These are phyloP conservation scores for Argyrosomus japonicus DNA, from an alignment of 2,113 vertebrate species.

Conservation along the genomic window DNA sequence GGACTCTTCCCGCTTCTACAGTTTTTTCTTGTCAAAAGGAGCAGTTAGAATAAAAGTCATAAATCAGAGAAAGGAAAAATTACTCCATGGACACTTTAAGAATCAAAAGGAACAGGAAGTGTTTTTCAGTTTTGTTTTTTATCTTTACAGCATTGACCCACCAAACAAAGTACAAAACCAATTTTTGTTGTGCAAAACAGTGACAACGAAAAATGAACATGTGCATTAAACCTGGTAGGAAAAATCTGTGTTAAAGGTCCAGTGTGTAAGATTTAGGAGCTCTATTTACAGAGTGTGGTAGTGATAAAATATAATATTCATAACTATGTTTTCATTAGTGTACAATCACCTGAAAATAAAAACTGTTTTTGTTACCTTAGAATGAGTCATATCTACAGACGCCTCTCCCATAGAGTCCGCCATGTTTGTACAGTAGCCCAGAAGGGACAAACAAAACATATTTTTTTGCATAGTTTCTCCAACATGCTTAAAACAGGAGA, in stretches of 20 bases:
- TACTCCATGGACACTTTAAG: background rate
- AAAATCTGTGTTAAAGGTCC: background rate
- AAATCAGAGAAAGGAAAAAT: background rate
- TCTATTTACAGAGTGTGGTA: too few species aligned
- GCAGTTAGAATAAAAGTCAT: constrained; percentile 10
- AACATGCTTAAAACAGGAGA: too few species aligned
- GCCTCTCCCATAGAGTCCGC: too few species aligned
- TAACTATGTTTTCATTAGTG: too few species aligned
- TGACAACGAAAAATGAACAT: constrained; percentile 15
- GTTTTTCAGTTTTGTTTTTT: constrained; percentile 11
- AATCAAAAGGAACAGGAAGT: constrained; percentile 10
- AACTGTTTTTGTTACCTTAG: too few species aligned
- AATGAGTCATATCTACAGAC: too few species aligned
- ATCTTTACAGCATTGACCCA: constrained; percentile 45
- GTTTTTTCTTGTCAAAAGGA: constrained; percentile 17
- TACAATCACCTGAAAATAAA: too few species aligned
- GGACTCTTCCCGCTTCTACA: background rate
- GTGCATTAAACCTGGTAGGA: background rate
- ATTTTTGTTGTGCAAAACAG: constrained; percentile 46
- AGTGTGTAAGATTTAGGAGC: too few species aligned
- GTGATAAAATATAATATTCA: too few species aligned
- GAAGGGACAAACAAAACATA: too few species aligned
- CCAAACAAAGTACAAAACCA: constrained; percentile 40
- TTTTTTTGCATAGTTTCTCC: too few species aligned
- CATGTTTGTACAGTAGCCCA: too few species aligned